Conservation (phyloP, 2,797 vertebrate species). For the Cuculus canorus region DNA sequence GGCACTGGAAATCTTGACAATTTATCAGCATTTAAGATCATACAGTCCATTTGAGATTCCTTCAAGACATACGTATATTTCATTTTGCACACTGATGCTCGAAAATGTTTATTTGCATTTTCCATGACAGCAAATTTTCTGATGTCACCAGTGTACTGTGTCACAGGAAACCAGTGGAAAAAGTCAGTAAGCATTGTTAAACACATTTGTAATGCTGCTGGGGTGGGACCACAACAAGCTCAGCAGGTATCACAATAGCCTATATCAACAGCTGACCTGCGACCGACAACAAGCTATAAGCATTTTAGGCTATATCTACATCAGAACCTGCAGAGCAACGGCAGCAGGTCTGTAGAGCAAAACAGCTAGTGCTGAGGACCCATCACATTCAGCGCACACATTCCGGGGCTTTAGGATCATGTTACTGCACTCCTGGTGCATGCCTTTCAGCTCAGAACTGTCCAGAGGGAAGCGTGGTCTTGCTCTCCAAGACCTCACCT, state of each 20-base stretch:
- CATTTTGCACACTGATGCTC: not conserved
- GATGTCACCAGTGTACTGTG: not conserved
- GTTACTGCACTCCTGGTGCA: not conserved
- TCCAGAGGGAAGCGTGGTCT: not conserved
- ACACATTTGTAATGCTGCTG: not conserved
- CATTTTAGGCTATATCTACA: not conserved
- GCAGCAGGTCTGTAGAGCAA: not conserved
- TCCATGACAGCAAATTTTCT: not conserved
- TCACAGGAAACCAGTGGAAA: not conserved
- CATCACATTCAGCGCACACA: not conserved
- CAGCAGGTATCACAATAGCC: not conserved
- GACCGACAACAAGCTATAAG: not conserved
- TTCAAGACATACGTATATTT: not conserved
- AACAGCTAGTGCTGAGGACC: not conserved
- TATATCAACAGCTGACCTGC: not conserved
- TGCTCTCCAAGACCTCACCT: fast-evolving
- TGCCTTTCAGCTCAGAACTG: fast-evolving
- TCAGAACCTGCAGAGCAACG: not conserved
- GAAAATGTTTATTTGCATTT: not conserved
- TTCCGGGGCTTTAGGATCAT: not conserved
- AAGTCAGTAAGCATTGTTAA: not conserved
- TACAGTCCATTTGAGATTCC: not conserved
- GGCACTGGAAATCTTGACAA: not conserved
- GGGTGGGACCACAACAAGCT: not conserved
- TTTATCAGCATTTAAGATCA: not conserved